Base-by-base conservation (phyloP, 64 coral and sea anemone genomes). In the Montipora sp. region DNA sequence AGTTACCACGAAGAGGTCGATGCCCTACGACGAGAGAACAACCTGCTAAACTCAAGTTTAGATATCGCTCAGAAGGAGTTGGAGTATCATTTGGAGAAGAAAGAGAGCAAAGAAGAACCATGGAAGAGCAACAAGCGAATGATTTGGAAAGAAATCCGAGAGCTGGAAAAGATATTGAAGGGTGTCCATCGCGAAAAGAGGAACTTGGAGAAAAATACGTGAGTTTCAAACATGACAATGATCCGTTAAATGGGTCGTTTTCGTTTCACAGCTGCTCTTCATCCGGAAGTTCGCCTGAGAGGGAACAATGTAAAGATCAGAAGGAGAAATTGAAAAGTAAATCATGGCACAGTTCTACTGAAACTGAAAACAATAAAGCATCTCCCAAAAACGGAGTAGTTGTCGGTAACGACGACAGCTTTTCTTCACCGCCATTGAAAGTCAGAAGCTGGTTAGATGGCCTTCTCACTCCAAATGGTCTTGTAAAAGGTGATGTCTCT, bases 181-280 rank as follows among this genome's bases (percentile, higher is more conserved):
- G 95, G 94, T 72, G 95, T 98, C 5, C 95, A 98, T 49, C 90
- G 90, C 63, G 95, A 98, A 51, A 98, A 98, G 50, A 83, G 83
- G 79, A 98, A 79, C 51, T 88, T 98, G 60, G 95, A 98, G 70
- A 98, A 94, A 98, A 98, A 79, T 98, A 98, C 27, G 84, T 94
- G 50, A 84, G 59, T 69, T 98, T 98, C 83, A 88, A 93, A 88
- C 89, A 74, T 8, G 92, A 91, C 48, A 98, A 80, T 45, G 75
- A 83, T 55, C 72, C 94, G 18, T 48, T 91, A 19, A 94, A 82
- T 47, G 59, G 66, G 10, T 91, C 95, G 7, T 4, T 83, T 4
- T 91, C 90, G 45, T 84, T 90, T 10, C n/a, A 77, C 6, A 94
- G 80, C 51, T 48, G 80, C n/a, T 90, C 95, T n/a, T 61, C 89